These are phyloP conservation scores for Xiphydria camelus DNA, from an alignment of 2,888 invertebrate genomes.

Conservation along the genomic window DNA sequence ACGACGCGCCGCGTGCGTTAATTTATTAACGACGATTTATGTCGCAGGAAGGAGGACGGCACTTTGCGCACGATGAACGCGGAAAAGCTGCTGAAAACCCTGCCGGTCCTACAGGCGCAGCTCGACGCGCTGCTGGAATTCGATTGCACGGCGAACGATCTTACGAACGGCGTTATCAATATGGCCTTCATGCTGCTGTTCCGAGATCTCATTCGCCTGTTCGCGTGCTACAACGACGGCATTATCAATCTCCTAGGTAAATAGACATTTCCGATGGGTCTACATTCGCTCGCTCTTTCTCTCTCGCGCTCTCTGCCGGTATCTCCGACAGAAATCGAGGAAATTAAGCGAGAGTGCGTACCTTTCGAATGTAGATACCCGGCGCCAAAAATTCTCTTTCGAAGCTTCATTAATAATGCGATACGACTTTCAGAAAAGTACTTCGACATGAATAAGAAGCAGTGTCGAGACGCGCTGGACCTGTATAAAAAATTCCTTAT, in stretches of 20 bases:
- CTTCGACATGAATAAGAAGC: slow-evolving; percentile 99
- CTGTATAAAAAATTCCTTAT: slow-evolving; percentile 98
- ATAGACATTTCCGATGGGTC: slow-evolving; percentile 21
- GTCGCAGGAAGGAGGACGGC: slow-evolving; percentile 92
- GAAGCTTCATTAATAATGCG: too few relatives aligned
- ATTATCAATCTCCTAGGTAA: slow-evolving; percentile 92
- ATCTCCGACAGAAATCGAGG: too few relatives aligned
- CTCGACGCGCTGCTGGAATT: slow-evolving; percentile 95
- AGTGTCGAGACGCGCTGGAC: slow-evolving; percentile 95
- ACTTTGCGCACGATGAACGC: slow-evolving; percentile 95
- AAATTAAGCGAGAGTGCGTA: too few relatives aligned
- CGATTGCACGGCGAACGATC: slow-evolving; percentile 94
- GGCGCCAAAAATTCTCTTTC: too few relatives aligned
- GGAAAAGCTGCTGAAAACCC: slow-evolving; percentile 94
- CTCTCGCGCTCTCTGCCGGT: too few relatives aligned
- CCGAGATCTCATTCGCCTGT: slow-evolving; percentile 97
- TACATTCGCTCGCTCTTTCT: too few relatives aligned
- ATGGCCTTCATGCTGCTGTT: slow-evolving; percentile 99
- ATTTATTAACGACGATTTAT: too few relatives aligned
- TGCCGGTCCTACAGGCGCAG: slow-evolving; percentile 94
- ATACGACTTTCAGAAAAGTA: slow-evolving; percentile 80
- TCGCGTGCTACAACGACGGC: slow-evolving; percentile 99
- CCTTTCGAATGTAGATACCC: too few relatives aligned
- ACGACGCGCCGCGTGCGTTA: too few relatives aligned
- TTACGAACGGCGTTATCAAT: slow-evolving; percentile 98